These are phyloP conservation scores for Heliconius ethilla DNA, from an alignment of 2,888 invertebrate species.

Conservation along the genomic window DNA sequence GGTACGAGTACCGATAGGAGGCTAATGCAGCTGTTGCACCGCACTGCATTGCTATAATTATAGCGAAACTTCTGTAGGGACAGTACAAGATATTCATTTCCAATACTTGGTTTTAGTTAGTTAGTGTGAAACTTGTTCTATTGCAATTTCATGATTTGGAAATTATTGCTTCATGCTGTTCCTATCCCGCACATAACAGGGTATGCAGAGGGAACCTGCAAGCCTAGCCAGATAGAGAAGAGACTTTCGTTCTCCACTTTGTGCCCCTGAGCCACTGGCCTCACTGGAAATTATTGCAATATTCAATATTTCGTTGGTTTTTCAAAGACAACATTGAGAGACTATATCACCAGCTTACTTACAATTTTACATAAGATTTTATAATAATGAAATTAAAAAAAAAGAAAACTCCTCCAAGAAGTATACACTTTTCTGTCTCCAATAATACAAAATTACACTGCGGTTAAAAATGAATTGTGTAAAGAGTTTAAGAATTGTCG, in stretches of 20 bases:
- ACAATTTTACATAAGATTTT: too few species aligned
- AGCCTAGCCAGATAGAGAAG: too few species aligned
- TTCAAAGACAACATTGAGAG: too few species aligned
- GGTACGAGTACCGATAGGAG: slow-evolving; percentile 34
- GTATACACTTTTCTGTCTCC: not conserved
- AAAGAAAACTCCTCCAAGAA: not conserved
- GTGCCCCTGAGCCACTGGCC: too few species aligned
- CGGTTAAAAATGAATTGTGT: slow-evolving; percentile 1
- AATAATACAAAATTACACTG: slow-evolving; percentile 21
- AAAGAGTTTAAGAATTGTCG: slow-evolving; percentile 22
- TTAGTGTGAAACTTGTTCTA: too few species aligned
- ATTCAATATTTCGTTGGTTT: too few species aligned
- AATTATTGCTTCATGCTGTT: too few species aligned
- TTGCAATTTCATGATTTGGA: too few species aligned
- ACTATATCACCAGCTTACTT: too few species aligned
- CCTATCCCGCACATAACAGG: not conserved
- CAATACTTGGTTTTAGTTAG: not conserved
- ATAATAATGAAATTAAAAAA: too few species aligned
- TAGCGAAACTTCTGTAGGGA: slow-evolving; percentile 12
- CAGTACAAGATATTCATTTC: not conserved
- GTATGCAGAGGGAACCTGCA: not conserved
- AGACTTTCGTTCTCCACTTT: not conserved
- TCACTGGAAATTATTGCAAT: too few species aligned
- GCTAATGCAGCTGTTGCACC: slow-evolving; percentile 37
- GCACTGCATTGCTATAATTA: slow-evolving; percentile 31